phyloP scores from a whole-genome alignment of 1,140 invertebrate genomes.

The Anoplolepis gracilipes region DNA sequence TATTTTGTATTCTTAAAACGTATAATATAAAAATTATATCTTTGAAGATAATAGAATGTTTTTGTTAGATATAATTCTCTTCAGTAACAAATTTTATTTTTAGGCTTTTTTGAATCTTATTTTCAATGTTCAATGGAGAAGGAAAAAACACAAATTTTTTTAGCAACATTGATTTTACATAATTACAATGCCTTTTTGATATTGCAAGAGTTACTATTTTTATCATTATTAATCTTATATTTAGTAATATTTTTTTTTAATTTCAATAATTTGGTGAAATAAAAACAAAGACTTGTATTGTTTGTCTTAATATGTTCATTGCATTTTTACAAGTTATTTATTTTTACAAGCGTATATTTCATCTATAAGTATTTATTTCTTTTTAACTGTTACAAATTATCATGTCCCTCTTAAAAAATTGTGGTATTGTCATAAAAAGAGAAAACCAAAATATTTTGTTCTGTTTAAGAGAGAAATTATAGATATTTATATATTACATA shows the following conservation, averaged over 20 bases:
- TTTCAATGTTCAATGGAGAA: too few species aligned
- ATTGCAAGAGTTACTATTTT: background rate
- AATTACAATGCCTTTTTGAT: background rate
- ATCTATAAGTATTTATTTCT: background rate
- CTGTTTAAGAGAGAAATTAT: background rate
- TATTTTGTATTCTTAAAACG: too few species aligned
- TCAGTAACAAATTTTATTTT: too few species aligned
- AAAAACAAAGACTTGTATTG: background rate
- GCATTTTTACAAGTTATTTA: slow-evolving; percentile 3
- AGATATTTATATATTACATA: background rate
- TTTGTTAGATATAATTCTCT: too few species aligned
- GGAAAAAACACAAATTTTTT: too few species aligned
- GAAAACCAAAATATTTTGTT: background rate
- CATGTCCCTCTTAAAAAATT: background rate
- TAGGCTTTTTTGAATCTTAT: too few species aligned
- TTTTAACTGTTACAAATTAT: background rate
- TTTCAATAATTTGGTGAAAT: background rate
- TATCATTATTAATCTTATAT: too few species aligned
- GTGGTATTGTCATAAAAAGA: background rate
- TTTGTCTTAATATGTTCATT: background rate
- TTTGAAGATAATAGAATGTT: too few species aligned
- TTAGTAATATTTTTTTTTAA: background rate
- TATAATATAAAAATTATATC: too few species aligned
- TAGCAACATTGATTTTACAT: background rate
- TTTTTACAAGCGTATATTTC: background rate